phyloP scores from a whole-genome alignment of 2,888 invertebrate genomes.

The Rapana venosa region DNA sequence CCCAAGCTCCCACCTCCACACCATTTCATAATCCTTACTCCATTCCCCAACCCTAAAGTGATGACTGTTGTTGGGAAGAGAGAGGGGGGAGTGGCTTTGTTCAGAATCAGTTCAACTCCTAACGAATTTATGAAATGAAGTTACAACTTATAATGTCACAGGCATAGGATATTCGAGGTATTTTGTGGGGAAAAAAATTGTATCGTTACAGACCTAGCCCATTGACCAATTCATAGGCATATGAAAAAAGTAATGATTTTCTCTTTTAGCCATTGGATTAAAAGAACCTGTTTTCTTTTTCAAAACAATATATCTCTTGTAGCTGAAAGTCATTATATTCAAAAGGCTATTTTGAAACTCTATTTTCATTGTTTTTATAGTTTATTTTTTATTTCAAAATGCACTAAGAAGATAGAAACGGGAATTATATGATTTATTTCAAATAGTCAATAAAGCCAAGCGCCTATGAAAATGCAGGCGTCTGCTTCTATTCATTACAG shows the following conservation, averaged over 20 bases:
- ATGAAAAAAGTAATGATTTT: background rate
- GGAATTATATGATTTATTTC: background rate
- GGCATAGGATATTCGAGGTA: background rate
- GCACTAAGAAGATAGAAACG: background rate
- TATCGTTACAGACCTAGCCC: background rate
- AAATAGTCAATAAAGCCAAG: background rate
- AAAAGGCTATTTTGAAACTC: background rate
- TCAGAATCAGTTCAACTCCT: background rate
- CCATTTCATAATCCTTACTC: background rate
- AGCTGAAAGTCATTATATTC: background rate
- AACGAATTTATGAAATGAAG: background rate
- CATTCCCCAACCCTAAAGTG: background rate
- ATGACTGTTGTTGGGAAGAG: background rate
- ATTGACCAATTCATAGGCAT: background rate
- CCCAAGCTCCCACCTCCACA: background rate
- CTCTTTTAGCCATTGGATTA: background rate
- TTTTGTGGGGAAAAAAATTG: background rate
- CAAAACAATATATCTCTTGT: background rate
- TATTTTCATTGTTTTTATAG: background rate
- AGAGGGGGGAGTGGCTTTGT: background rate
- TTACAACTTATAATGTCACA: background rate
- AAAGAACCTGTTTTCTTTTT: background rate
- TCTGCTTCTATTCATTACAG: background rate
- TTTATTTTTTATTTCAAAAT: background rate
- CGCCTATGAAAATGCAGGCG: background rate